Percentiles rank a stretch among this genome's conserved stretches.
Evolutionary conservation across 2,113 vertebrate species (phyloP).

Genomic region (Melanotaenia duboulayi): DNA sequence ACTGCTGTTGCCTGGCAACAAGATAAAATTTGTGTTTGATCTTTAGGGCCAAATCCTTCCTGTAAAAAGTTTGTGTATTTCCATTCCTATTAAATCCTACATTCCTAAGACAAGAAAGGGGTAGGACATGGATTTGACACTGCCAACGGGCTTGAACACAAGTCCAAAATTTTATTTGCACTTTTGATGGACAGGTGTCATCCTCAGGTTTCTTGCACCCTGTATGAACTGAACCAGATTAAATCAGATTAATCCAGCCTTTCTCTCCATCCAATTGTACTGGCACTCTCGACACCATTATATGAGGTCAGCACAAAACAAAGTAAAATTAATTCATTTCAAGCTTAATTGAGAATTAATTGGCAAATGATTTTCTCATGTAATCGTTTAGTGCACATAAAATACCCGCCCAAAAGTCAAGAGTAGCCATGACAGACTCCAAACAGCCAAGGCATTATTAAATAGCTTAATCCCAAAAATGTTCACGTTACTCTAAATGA

Average conservation of each 20-base stretch:
- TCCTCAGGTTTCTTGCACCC: constrained; percentile 6
- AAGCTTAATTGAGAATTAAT: neutral
- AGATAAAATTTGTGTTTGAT: constrained; percentile 30
- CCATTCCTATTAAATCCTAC: constrained; percentile 58
- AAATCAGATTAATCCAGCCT: constrained; percentile 6
- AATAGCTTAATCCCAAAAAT: neutral
- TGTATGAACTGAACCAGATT: neutral
- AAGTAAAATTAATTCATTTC: neutral
- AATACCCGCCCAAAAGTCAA: too few relatives aligned
- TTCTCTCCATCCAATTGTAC: neutral
- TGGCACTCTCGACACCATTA: neutral
- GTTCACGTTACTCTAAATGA: neutral
- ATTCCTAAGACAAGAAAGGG: constrained; percentile 65
- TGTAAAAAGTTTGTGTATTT: constrained; percentile 47
- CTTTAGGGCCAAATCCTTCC: constrained; percentile 45
- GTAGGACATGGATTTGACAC: constrained; percentile 40
- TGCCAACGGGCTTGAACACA: constrained; percentile 24
- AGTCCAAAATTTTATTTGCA: constrained; percentile 20
- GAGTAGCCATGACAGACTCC: too few relatives aligned
- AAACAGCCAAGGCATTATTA: neutral
- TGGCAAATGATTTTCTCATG: neutral
- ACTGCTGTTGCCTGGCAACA: constrained; percentile 48
- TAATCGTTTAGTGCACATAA: neutral
- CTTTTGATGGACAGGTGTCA: constrained; percentile 43
- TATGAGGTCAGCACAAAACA: neutral